These are phyloP conservation scores for Xylocopa sonorina DNA, from an alignment of 1,140 invertebrate species.

Conservation along the genomic window DNA sequence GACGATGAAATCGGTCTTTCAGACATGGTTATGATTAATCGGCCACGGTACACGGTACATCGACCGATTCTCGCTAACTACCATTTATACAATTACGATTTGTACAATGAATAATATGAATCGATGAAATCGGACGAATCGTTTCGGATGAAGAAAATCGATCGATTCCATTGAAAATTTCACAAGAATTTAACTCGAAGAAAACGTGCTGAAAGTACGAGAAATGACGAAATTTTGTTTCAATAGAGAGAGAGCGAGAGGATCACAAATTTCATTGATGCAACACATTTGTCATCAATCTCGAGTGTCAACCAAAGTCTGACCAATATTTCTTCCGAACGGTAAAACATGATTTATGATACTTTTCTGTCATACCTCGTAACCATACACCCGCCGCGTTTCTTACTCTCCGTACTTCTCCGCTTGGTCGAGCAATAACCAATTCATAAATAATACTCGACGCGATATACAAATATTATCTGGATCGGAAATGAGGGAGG, in stretches of 20 bases:
- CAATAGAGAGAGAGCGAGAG: background rate
- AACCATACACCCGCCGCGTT: background rate
- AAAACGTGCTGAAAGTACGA: too few species aligned
- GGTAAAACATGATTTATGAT: too few species aligned
- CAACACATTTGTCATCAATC: background rate
- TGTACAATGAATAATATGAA: background rate
- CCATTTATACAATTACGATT: too few species aligned
- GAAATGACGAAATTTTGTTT: background rate
- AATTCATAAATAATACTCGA: background rate
- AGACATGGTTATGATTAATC: constrained; percentile 34
- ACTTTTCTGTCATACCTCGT: background rate
- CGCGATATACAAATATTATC: background rate
- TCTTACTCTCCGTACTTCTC: background rate
- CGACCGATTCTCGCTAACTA: too few species aligned
- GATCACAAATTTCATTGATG: too few species aligned
- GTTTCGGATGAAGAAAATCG: too few species aligned
- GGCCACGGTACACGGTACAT: background rate
- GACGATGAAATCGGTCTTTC: constrained; percentile 22
- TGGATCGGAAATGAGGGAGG: background rate
- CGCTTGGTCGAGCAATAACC: background rate
- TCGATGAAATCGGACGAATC: background rate
- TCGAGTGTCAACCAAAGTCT: too few species aligned
- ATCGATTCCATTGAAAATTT: too few species aligned
- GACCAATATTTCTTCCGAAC: background rate
- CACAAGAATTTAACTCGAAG: too few species aligned